Percentiles rank a stretch among this genome's conserved stretches.
These are phyloP conservation scores for Apodemus speciosus DNA, from an alignment of 2,113 vertebrate genomes.

Conservation along the genomic window DNA sequence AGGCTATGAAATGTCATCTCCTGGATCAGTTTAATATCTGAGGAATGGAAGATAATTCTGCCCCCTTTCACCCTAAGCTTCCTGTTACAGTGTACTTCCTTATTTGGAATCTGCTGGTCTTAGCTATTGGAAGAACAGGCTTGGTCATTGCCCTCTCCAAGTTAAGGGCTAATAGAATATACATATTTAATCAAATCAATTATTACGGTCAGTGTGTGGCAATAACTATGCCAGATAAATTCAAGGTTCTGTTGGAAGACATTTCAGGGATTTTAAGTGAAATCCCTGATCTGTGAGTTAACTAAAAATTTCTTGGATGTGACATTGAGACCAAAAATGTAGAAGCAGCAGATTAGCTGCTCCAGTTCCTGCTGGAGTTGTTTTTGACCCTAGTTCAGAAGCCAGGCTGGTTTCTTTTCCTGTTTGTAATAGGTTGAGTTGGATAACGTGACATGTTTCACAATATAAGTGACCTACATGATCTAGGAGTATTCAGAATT, in stretches of 20 bases:
- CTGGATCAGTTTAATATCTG: background rate
- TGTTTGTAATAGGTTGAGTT: slow-evolving; percentile 16
- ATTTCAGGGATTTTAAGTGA: slow-evolving; percentile 12
- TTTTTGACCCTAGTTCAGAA: background rate
- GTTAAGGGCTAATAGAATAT: slow-evolving; percentile 13
- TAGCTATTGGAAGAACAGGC: background rate
- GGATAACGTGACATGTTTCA: background rate
- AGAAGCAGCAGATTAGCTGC: background rate
- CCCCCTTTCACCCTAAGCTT: background rate
- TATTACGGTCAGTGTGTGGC: background rate
- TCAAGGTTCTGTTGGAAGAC: background rate
- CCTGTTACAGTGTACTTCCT: background rate
- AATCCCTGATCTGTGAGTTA: background rate
- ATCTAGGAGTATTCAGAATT: slow-evolving; percentile 17
- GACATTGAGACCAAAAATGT: slow-evolving; percentile 25
- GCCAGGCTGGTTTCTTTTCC: background rate
- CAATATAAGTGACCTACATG: background rate
- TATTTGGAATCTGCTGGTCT: background rate
- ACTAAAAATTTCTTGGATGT: slow-evolving; percentile 24
- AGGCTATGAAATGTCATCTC: background rate
- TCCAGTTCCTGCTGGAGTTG: background rate
- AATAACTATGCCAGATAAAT: slow-evolving; percentile 33
- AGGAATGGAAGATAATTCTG: background rate
- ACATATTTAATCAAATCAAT: background rate
- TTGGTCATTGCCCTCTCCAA: background rate